These are phyloP conservation scores for Nasua narica DNA, from an alignment of 2,797 vertebrate species.

Conservation along the genomic window DNA sequence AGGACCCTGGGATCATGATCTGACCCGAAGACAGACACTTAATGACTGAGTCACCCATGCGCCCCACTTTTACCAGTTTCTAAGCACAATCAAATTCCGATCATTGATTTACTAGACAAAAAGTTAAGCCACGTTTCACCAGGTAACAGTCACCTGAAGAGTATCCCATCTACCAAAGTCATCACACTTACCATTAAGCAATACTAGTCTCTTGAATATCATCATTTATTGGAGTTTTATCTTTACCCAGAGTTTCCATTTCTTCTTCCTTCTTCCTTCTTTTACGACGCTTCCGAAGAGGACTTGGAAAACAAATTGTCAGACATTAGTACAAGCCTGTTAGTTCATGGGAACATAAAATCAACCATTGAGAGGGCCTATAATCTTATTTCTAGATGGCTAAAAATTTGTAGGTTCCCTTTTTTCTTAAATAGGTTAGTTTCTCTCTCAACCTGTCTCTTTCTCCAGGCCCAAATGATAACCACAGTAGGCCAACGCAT, in stretches of 20 bases:
- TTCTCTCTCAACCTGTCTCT: not conserved
- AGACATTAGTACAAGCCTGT: constrained; percentile 13
- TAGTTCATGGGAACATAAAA: not conserved
- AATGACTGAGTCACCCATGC: no score
- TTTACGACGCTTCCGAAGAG: constrained; percentile 75
- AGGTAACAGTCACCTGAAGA: not conserved
- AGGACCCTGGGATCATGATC: no score
- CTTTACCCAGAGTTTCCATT: constrained; percentile 78
- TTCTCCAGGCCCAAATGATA: not conserved
- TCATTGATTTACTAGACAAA: not conserved
- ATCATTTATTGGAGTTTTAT: constrained; percentile 69
- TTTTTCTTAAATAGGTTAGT: not conserved
- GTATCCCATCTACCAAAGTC: not conserved
- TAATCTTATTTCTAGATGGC: not conserved
- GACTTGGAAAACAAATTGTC: constrained; percentile 74
- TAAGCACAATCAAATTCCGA: not conserved
- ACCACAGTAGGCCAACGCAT: not conserved
- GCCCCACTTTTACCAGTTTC: constrained; percentile 10
- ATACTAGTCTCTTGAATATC: constrained; percentile 79
- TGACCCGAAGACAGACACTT: no score
- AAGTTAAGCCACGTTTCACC: not conserved
- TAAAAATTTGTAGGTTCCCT: not conserved
- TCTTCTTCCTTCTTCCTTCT: constrained; percentile 81
- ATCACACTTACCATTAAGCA: constrained; percentile 69
- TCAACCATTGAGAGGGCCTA: not conserved